A percentile compares a stretch with the other conserved stretches of the same genome.
Evolutionary conservation across 2,888 invertebrate genomes (phyloP).

Genomic region (Limnephilus marmoratus): DNA sequence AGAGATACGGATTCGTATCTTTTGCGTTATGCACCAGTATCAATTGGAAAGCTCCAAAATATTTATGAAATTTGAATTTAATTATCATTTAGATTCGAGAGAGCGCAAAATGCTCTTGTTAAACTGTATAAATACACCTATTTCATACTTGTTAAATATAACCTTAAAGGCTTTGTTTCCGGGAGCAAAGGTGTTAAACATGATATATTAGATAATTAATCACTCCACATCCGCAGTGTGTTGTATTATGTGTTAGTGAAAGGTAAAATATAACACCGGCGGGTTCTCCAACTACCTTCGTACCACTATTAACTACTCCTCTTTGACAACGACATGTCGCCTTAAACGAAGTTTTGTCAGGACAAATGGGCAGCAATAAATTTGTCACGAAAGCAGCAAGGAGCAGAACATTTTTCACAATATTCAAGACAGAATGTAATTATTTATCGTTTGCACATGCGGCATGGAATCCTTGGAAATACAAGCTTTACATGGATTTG

Average conservation of each 20-base stretch:
- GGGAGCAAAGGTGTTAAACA: not conserved
- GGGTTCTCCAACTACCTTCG: not conserved
- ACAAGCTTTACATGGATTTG: not conserved
- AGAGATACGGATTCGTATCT: too few species aligned
- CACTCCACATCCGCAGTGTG: constrained; percentile 45
- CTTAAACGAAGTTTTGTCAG: constrained; percentile 61
- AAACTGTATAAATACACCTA: not conserved
- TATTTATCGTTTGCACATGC: not conserved
- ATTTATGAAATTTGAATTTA: not conserved
- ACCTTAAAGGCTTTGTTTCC: not conserved
- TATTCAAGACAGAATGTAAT: constrained; percentile 14
- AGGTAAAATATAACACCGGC: constrained; percentile 2
- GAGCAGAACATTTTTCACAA: constrained; percentile 40
- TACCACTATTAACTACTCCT: not conserved
- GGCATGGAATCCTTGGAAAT: not conserved
- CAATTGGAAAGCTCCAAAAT: not conserved
- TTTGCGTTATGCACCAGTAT: not conserved
- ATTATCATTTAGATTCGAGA: too few species aligned
- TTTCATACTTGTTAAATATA: not conserved
- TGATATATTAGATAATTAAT: constrained; percentile 43
- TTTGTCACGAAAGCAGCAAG: constrained; percentile 56
- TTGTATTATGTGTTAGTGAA: constrained; percentile 25
- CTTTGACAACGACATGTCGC: constrained; percentile 57
- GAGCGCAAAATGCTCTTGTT: not conserved
- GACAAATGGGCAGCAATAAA: constrained; percentile 58